phyloP scores from a whole-genome alignment of 2,113 vertebrate genomes.

The Pantherophis guttatus region DNA sequence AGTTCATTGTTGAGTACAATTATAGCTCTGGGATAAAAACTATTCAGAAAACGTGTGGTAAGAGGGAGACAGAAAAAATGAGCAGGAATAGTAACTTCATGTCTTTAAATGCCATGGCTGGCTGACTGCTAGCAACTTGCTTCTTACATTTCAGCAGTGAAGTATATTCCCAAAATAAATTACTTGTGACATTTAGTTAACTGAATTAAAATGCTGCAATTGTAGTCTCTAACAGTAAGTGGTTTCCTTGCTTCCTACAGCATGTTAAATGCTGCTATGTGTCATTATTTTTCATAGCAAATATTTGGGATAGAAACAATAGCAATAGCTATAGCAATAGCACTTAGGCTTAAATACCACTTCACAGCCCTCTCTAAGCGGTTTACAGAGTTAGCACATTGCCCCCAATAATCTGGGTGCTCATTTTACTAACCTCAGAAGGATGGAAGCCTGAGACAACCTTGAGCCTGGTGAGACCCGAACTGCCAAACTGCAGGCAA shows the following conservation, averaged over 20 bases:
- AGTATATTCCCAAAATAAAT: not conserved
- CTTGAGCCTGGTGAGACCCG: too few species aligned
- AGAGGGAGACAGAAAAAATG: not conserved
- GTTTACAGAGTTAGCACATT: too few species aligned
- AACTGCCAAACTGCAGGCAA: too few species aligned
- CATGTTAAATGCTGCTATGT: not conserved
- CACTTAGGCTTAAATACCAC: too few species aligned
- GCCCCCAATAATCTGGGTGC: too few species aligned
- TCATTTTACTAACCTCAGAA: too few species aligned
- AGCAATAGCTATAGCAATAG: too few species aligned
- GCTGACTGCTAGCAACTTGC: not conserved
- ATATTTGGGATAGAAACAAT: constrained; percentile 5
- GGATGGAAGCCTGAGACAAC: too few species aligned
- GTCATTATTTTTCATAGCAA: not conserved
- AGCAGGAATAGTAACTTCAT: not conserved
- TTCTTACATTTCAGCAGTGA: not conserved
- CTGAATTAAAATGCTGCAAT: not conserved
- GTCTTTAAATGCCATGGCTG: not conserved
- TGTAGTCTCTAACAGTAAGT: not conserved
- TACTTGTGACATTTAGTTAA: not conserved
- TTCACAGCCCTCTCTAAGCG: too few species aligned
- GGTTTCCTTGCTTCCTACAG: not conserved
- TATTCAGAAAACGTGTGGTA: too few species aligned
- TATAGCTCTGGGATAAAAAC: too few species aligned
- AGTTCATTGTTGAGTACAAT: too few species aligned